phyloP scores from a whole-genome alignment of 2,888 invertebrate genomes.

The Cyclophora punctaria region DNA sequence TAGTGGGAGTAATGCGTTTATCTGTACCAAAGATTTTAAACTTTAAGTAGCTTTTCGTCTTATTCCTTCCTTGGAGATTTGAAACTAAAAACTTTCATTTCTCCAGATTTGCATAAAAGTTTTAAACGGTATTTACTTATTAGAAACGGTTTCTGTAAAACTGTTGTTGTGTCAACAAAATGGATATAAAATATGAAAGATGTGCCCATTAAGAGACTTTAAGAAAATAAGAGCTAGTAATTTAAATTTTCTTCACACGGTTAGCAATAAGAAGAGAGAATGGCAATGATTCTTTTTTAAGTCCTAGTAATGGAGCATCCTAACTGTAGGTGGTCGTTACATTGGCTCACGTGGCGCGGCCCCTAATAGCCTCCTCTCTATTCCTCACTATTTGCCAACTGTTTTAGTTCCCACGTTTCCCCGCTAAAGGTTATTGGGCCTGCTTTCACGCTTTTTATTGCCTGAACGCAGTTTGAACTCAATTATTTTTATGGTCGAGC shows the following conservation, averaged over 20 bases:
- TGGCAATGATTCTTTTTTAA: slow-evolving; percentile 32
- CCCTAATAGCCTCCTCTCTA: slow-evolving; percentile 62
- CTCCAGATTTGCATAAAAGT: no score
- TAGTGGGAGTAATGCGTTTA: slow-evolving; percentile 48
- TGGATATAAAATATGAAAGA: no score
- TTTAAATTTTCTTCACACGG: no score
- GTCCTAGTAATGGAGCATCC: slow-evolving; percentile 46
- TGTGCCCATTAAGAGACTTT: no score
- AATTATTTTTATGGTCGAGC: slow-evolving; percentile 72
- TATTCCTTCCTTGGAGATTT: no score
- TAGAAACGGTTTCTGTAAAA: no score
- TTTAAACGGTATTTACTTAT: no score
- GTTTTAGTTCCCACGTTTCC: slow-evolving; percentile 60
- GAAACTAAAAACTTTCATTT: no score
- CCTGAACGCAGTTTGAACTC: slow-evolving; percentile 73
- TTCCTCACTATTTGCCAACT: slow-evolving; percentile 64
- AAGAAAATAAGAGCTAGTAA: no score
- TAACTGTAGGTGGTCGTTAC: slow-evolving; percentile 53
- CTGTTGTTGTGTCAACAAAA: no score
- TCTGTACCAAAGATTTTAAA: slow-evolving; percentile 34
- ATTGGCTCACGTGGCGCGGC: slow-evolving; percentile 53
- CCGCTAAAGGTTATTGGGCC: slow-evolving; percentile 69
- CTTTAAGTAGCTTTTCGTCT: slow-evolving; percentile 7
- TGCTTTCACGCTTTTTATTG: slow-evolving; percentile 74
- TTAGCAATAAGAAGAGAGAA: background rate